These are phyloP conservation scores for Anodontia alba DNA, from an alignment of 2,888 invertebrate genomes.

Conservation along the genomic window DNA sequence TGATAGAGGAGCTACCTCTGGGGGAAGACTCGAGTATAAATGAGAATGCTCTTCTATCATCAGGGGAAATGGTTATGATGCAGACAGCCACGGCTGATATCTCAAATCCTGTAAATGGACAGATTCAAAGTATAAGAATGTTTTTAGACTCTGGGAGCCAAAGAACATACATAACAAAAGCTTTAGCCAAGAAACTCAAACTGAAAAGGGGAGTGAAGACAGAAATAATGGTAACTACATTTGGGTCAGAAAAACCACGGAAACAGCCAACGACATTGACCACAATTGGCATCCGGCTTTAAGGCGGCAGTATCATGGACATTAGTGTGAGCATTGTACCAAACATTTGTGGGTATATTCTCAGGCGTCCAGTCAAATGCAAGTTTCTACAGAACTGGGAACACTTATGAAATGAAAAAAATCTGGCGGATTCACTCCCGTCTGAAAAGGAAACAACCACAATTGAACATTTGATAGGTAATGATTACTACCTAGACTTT, in stretches of 20 bases:
- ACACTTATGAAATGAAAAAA: too few species aligned
- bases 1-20: not conserved
- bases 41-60: conserved; percentile 31
- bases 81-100: too few species aligned
- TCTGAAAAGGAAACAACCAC: not conserved
- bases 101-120: conserved; percentile 12
- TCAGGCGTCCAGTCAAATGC: conserved; percentile 8
- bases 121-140: not conserved
- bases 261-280: conserved; percentile 1
- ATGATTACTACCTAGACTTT: conserved; percentile 22
- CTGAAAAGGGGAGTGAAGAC: not conserved
- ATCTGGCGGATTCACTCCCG: conserved; percentile 4
- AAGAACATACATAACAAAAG: conserved; percentile 24
- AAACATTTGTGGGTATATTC: conserved; percentile 3
- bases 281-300: conserved; percentile 10
- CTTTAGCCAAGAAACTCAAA: conserved; percentile 3
- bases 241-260: conserved; percentile 8
- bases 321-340: conserved; percentile 27
- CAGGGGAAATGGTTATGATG: conserved; percentile 22
- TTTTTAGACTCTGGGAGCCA: conserved; percentile 33
- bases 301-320: conserved; percentile 13
- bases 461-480: conserved; percentile 6
- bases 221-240: not conserved
- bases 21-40: not conserved
- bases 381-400: not conserved